A percentile compares a stretch with the other conserved stretches of the same genome.
phyloP scores from a whole-genome alignment of 2,797 vertebrate species.

The Tangara arthus region DNA sequence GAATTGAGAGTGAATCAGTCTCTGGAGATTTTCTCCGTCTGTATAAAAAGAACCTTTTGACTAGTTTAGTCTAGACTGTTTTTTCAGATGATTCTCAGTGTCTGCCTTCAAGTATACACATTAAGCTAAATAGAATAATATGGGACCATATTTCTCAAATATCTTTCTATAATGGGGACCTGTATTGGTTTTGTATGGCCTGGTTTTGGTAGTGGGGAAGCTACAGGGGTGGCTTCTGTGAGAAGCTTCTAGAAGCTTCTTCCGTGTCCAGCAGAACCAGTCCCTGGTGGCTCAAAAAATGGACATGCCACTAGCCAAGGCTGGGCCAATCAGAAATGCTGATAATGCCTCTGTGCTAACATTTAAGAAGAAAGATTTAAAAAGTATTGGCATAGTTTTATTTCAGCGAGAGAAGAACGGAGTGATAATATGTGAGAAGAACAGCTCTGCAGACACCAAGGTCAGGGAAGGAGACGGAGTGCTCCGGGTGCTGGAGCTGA shows the following conservation, averaged over 20 bases:
- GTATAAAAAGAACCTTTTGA: background rate
- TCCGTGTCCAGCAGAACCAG: background rate
- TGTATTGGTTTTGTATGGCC: background rate
- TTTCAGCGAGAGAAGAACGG: accelerated
- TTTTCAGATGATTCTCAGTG: background rate
- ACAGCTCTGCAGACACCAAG: background rate
- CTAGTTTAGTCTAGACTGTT: background rate
- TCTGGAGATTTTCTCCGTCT: background rate
- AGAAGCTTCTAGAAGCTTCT: background rate
- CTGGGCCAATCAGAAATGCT: background rate
- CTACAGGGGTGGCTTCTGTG: background rate
- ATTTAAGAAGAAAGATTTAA: background rate
- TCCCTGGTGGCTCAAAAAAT: background rate
- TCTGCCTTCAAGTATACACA: background rate
- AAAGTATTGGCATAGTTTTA: background rate
- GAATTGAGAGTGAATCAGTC: background rate
- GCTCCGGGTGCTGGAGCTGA: background rate
- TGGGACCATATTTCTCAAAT: background rate
- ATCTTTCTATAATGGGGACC: background rate
- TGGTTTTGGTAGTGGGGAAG: background rate
- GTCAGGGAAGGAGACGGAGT: background rate
- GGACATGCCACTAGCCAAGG: background rate
- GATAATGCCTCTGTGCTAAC: background rate
- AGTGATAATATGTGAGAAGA: background rate
- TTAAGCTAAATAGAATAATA: background rate